A percentile compares a stretch with the other conserved stretches of the same genome.
Conservation (phyloP, 2,113 vertebrate species). For the Dipodomys stephensi region DNA sequence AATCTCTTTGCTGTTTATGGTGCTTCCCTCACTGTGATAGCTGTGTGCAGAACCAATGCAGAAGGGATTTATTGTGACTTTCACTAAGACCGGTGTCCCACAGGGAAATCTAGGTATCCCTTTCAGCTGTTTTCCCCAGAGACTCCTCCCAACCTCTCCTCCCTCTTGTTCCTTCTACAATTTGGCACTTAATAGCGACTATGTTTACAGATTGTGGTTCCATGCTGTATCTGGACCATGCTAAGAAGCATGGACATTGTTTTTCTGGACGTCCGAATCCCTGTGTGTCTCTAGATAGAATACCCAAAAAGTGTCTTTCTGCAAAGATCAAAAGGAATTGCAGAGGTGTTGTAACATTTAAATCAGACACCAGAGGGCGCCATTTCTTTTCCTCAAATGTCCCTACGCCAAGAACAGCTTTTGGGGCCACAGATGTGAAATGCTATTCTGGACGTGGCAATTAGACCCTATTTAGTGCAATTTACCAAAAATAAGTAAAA, state of each 20-base stretch:
- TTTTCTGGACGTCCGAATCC: neutral
- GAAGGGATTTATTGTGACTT: neutral
- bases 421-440: constrained; percentile 76
- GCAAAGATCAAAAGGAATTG: fast-evolving
- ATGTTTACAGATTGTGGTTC: neutral
- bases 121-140: neutral
- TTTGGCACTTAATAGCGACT: neutral
- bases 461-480: constrained; percentile 77
- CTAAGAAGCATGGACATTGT: neutral
- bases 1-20: neutral
- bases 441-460: constrained; percentile 74
- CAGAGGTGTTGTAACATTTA: neutral
- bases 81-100: neutral
- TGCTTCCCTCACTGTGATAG: neutral
- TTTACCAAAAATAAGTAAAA: constrained; percentile 80
- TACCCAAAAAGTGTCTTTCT: neutral
- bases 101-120: neutral
- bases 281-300: neutral
- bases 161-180: neutral
- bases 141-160: neutral
- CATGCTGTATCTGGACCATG: neutral
- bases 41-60: neutral
- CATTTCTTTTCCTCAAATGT: neutral
- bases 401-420: neutral
- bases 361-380: constrained; percentile 60